These are phyloP conservation scores for Sinocyclocheilus grahami DNA, from an alignment of 2,113 vertebrate species.

Conservation along the genomic window DNA sequence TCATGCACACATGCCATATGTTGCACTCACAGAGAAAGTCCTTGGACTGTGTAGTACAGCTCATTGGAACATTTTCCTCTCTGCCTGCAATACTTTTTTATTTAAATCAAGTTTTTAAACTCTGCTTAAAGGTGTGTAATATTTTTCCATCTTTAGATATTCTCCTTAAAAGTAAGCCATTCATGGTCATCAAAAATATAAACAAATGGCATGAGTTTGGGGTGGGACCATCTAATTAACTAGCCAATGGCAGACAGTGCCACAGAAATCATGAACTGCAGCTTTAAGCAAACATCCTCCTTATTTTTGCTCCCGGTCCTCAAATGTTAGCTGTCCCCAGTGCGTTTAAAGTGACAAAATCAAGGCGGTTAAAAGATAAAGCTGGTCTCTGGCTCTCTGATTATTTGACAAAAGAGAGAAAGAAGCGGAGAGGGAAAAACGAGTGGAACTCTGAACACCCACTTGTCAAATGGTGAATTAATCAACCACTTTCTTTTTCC, in stretches of 20 bases:
- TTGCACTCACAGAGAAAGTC: constrained; percentile 1
- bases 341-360: constrained; percentile 13
- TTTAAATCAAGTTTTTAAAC: neutral
- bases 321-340: neutral
- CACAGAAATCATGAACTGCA: neutral
- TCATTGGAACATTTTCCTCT: neutral
- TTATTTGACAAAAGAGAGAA: constrained; percentile 15
- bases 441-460: neutral
- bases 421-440: neutral
- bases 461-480: too few species aligned
- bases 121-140: neutral
- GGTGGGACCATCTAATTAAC: neutral
- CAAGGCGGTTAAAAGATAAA: constrained; percentile 5
- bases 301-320: neutral
- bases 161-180: neutral
- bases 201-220: neutral
- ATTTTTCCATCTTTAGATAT: neutral
- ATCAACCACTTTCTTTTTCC: constrained; percentile 34
- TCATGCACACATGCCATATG: neutral
- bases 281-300: neutral
- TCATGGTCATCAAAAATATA: neutral
- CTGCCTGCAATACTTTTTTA: neutral
- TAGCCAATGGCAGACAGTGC: neutral
- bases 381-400: neutral
- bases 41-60: neutral